Evolutionary conservation across 2,113 vertebrate species (phyloP).

Genomic region (Xiphorhynchus elegans): DNA sequence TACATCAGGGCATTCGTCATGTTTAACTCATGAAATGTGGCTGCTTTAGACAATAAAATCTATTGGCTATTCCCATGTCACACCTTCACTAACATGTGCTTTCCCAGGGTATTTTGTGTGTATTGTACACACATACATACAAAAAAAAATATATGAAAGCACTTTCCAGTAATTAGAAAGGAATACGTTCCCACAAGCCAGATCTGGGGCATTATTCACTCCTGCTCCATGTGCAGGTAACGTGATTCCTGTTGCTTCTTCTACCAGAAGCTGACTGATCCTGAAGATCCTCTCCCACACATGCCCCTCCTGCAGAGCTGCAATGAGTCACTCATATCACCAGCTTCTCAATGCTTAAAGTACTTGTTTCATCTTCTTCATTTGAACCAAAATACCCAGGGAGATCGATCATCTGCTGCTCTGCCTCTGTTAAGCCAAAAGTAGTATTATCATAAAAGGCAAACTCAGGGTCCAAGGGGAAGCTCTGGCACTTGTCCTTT

Average conservation of each 20-base stretch:
- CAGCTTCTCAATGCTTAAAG: constrained; percentile 79
- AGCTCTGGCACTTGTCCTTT: constrained; percentile 84
- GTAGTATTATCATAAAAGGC: constrained; percentile 82
- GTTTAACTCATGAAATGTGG: not conserved
- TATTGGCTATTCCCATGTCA: not conserved
- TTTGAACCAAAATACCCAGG: constrained; percentile 82
- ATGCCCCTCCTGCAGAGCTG: not conserved
- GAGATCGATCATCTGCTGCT: constrained; percentile 89
- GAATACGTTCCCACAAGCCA: constrained; percentile 9
- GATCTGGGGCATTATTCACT: not conserved
- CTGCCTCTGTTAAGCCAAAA: constrained; percentile 86
- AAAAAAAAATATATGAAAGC: not conserved
- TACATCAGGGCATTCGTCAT: not conserved
- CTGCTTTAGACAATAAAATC: not conserved
- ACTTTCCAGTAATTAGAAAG: constrained; percentile 1
- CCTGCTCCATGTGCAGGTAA: not conserved
- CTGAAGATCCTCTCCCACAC: not conserved
- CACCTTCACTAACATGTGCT: not conserved
- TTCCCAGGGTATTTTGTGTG: not conserved
- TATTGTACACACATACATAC: not conserved
- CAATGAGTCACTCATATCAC: constrained; percentile 62
- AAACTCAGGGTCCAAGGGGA: constrained; percentile 82
- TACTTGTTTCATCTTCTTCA: constrained; percentile 80
- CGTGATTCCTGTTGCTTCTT: not conserved
- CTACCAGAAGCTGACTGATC: not conserved